Evolutionary conservation across 2,797 vertebrate genomes (phyloP).

Genomic region (Agapornis canus): DNA sequence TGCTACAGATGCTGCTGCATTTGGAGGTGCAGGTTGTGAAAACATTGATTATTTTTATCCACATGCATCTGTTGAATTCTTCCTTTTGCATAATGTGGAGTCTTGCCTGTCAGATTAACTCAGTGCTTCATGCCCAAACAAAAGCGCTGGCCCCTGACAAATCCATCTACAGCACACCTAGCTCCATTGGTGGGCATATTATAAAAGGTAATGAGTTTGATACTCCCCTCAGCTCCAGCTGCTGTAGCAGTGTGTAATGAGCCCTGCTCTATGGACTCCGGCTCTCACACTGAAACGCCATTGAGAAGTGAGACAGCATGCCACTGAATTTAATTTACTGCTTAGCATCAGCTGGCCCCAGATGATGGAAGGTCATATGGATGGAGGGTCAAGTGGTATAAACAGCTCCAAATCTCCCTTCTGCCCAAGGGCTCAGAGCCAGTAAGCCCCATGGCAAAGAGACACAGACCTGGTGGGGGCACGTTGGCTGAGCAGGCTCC

Average conservation of each 20-base stretch:
- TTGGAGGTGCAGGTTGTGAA: background rate
- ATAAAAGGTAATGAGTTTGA: slow-evolving; percentile 49
- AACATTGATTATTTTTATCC: slow-evolving; percentile 12
- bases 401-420: slow-evolving; percentile 50
- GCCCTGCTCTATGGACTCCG: background rate
- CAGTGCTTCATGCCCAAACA: background rate
- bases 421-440: background rate
- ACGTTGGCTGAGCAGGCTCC: background rate
- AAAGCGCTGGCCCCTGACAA: slow-evolving; percentile 26
- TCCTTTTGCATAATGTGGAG: slow-evolving; percentile 8
- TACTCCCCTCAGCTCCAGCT: slow-evolving; percentile 53
- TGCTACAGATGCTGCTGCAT: background rate
- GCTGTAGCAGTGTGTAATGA: slow-evolving; percentile 50
- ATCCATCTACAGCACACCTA: slow-evolving; percentile 61
- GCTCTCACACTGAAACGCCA: background rate
- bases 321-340: slow-evolving; percentile 64
- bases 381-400: slow-evolving; percentile 63
- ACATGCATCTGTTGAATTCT: slow-evolving; percentile 11
- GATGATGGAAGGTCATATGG: slow-evolving; percentile 50
- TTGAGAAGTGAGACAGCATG: slow-evolving; percentile 60
- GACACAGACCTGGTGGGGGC: background rate
- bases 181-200: slow-evolving; percentile 45
- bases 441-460: background rate
- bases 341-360: slow-evolving; percentile 62
- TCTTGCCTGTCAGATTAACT: slow-evolving; percentile 30